Evolutionary conservation across 2,888 invertebrate genomes (phyloP), one percentile per base, ranked within the genome.

Genomic region (Sylvicola fuscatus): DNA sequence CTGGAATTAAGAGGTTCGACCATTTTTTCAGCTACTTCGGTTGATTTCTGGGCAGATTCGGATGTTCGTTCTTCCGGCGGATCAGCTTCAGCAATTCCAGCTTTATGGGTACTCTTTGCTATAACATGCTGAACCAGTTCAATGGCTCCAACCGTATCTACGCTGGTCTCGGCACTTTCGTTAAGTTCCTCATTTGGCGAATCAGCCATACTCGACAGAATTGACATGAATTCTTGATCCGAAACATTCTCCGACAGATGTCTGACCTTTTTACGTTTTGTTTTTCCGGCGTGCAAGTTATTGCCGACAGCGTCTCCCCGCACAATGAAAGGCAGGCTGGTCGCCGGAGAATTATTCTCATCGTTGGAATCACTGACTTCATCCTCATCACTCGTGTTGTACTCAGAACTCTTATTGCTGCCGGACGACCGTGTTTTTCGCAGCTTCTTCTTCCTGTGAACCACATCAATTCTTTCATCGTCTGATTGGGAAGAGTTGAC

Each of bases 281-380:
- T 26, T 12, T 33, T 33, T 21, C 32, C 8, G 3, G 16, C 12
- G 15, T 8, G 17, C 12, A 16, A n/a, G n/a, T 15, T 16, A 44
- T 46, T 38, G 55, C 21, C 54, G 14, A 58, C 47, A 2, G 56
- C 57, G 38, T 47, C 45, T 2, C 57, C 56, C 7, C 46, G 53
- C 0, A 47, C 40, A 35, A 56, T 54, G 36, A 45, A 51, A 3
- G 54, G 49, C 4, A 55, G 40, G 2, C 42, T 42, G 1, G 54
- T 51, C 4, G 43, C 33, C 3, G 44, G 39, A 5, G 43, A 43
- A 43, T 34, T 46, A 43, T 34, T 41, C 1, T 42, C 42, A 5
- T 35, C 37, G 3, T 41, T 40, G 3, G 35, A 11, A 39, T 16
- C 36, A n/a, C 36, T 26, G 10, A 35, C 43, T 35, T 41, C 37